Evolutionary conservation across 1,140 invertebrate species (phyloP), one percentile per base, ranked within the genome.

Genomic region (Penaeus chinensis): DNA sequence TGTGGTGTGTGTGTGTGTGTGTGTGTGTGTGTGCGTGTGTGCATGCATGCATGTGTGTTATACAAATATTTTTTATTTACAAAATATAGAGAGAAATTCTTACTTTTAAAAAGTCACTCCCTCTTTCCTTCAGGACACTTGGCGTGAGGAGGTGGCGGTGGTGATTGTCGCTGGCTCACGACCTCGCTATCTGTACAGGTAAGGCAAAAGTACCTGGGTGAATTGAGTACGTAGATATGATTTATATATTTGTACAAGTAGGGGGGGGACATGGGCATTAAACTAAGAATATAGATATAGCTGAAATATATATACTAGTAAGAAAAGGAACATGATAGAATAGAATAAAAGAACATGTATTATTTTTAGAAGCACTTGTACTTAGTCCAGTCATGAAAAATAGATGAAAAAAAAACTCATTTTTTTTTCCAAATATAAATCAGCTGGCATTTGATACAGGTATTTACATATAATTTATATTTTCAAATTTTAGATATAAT

Each of bases 131-230:
- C 77, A 86, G 84, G 78, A 47, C 20, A 69, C 63, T 77, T 81
- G 77, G 84, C 74, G 76, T 3, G 84, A 77, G 24, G 54, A 66
- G 1, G 27, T 86, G 18, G 78, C 61, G 37, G 24, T 86, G 18
- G 63, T 86, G 47, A 66, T 86, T 47, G 37, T 86, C 65, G 84
- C 84, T 16, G 77, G 32, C 2, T 27, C 47, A 24, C n/a, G 84
- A 71, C 84, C 84, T 81, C 84, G 66, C 18, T 86, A 86, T 54
- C 61, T 86, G 42, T 86, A 80, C 62, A 86, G 84, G 84, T 86
- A 13, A 66, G 74, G 54, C 10, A 16, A 13, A 13, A 54, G 16
- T 8, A 54, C 65, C 7, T 82, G 22, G 16, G 24, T 24, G 42
- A 19, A 22, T 19, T 69, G 0, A 7, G 27, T 32, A 22, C 8